These are phyloP conservation scores for Zeuzera pyrina DNA, from an alignment of 2,888 invertebrate species.

Conservation along the genomic window DNA sequence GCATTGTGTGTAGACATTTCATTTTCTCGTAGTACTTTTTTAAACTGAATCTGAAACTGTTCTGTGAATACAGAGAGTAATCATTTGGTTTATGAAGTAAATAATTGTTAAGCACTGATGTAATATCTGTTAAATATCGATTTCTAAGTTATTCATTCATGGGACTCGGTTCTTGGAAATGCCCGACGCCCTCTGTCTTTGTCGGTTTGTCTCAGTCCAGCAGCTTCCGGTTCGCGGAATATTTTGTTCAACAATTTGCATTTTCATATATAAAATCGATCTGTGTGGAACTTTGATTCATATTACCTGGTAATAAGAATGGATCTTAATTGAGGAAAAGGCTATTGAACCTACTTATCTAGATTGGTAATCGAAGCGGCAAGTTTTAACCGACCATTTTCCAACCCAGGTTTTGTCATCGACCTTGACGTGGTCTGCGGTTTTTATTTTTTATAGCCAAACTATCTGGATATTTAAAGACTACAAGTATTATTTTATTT, in stretches of 20 bases:
- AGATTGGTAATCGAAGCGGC: conserved; percentile 1
- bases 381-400: neutral
- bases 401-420: conserved; percentile 16
- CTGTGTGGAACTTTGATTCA: neutral
- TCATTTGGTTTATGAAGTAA: no score
- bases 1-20: no score
- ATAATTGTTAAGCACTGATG: no score
- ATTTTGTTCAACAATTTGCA: neutral
- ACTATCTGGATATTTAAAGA: neutral
- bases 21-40: no score
- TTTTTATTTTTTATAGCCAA: conserved; percentile 3
- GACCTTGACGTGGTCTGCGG: conserved; percentile 25
- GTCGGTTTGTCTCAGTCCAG: conserved; percentile 13
- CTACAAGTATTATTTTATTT: no score
- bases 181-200: conserved; percentile 13
- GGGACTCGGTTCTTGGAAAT: conserved; percentile 19
- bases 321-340: neutral
- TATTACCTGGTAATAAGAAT: neutral
- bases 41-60: no score
- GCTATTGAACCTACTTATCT: neutral
- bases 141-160: no score
- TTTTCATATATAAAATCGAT: neutral
- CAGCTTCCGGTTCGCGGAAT: conserved; percentile 26
- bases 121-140: no score
- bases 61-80: no score